These are phyloP conservation scores for Fringilla coelebs DNA, from an alignment of 2,797 vertebrate species.

Conservation along the genomic window DNA sequence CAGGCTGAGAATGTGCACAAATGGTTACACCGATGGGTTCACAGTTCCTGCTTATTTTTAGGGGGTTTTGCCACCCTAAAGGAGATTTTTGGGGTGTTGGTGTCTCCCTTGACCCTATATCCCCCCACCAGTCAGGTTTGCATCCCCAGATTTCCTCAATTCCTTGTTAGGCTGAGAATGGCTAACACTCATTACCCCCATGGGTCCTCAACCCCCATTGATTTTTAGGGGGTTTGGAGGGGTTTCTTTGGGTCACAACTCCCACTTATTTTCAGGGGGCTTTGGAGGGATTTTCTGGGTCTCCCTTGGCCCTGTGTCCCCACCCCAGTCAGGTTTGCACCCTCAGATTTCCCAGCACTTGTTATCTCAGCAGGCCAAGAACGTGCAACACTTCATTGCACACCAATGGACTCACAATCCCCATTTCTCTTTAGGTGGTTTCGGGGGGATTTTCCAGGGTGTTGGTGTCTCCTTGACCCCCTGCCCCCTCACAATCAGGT, in stretches of 20 bases:
- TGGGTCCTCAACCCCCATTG: fast-evolving
- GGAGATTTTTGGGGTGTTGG: neutral
- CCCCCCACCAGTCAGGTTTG: neutral
- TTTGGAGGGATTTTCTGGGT: neutral
- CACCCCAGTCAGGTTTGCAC: neutral
- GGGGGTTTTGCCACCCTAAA: neutral
- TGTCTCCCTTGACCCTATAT: no score
- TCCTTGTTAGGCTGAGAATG: neutral
- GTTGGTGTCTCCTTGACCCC: neutral
- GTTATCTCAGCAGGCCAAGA: neutral
- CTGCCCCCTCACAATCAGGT: neutral
- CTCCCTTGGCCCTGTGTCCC: no score
- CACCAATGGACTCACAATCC: no score
- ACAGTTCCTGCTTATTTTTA: neutral
- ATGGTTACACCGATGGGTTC: fast-evolving
- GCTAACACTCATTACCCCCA: neutral
- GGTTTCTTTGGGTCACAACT: neutral
- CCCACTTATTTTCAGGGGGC: no score
- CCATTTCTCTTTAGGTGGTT: neutral
- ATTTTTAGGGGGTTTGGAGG: neutral
- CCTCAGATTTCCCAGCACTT: neutral
- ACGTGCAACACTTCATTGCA: fast-evolving
- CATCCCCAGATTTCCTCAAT: neutral
- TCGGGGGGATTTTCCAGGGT: neutral
- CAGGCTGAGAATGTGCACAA: fast-evolving